Percentiles rank a stretch among this genome's conserved stretches.
Conservation (phyloP, 1,140 invertebrate species). For the Nomia melanderi region DNA sequence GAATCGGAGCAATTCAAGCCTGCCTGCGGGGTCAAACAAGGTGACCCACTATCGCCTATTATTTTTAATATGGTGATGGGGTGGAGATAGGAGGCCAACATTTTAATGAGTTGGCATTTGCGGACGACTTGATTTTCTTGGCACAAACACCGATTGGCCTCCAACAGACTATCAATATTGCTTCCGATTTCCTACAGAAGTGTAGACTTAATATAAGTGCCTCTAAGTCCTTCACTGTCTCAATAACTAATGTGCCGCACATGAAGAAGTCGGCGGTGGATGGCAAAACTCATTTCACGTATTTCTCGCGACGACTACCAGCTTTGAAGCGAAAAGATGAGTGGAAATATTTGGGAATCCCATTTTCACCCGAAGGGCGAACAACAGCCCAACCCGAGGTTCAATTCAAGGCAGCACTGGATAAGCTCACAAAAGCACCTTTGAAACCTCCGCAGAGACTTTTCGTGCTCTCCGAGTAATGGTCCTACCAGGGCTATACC, state of each 20-base stretch:
- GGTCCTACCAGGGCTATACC: background rate
- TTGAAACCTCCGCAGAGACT: slow-evolving; percentile 6
- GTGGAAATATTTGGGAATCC: slow-evolving; percentile 73
- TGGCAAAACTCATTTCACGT: slow-evolving; percentile 20
- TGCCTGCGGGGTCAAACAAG: too few species aligned
- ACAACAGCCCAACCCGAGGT: background rate
- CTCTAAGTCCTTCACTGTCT: background rate
- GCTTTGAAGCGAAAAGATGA: slow-evolving; percentile 50
- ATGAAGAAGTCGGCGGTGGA: slow-evolving; percentile 24
- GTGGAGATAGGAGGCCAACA: too few species aligned
- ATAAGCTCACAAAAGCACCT: slow-evolving; percentile 65
- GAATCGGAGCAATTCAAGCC: too few species aligned
- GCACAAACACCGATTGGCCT: background rate
- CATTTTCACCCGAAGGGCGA: slow-evolving; percentile 61
- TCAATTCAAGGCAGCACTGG: slow-evolving; percentile 23
- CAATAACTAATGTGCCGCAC: background rate
- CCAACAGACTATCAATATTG: background rate
- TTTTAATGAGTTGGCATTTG: too few species aligned
- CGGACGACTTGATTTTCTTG: too few species aligned
- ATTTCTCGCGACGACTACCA: background rate
- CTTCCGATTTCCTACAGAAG: background rate
- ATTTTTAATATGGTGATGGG: too few species aligned
- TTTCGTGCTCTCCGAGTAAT: background rate
- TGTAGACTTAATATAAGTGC: background rate
- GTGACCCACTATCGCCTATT: too few species aligned